These are phyloP conservation scores for Ciconia maguari DNA, from an alignment of 2,113 vertebrate species.

Conservation along the genomic window DNA sequence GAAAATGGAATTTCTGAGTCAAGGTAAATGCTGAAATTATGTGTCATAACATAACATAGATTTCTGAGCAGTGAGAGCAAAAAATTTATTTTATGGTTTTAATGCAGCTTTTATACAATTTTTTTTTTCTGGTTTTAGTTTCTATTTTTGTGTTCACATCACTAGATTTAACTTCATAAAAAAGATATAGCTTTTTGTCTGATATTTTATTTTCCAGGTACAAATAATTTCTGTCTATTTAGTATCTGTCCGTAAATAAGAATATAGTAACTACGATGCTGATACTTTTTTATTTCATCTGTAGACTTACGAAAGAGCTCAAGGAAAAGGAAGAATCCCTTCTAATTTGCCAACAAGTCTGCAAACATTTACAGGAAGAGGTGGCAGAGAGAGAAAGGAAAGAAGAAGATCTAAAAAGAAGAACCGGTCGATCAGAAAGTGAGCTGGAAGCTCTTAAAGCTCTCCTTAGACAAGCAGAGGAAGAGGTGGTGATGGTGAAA, in stretches of 20 bases:
- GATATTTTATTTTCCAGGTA: not conserved
- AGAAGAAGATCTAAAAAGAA: slow-evolving; percentile 77
- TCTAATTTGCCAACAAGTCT: slow-evolving; percentile 70
- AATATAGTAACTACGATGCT: not conserved
- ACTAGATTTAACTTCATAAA: not conserved
- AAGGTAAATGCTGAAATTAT: slow-evolving; percentile 71
- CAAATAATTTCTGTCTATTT: not conserved
- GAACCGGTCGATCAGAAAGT: slow-evolving; percentile 67
- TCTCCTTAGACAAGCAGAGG: slow-evolving; percentile 71
- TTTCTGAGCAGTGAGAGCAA: not conserved
- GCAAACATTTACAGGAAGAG: slow-evolving; percentile 78
- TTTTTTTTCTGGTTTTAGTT: not conserved
- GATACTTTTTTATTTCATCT: not conserved
- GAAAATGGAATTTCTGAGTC: slow-evolving; percentile 73
- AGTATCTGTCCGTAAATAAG: not conserved
- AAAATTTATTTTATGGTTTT: not conserved
- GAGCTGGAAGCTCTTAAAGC: slow-evolving; percentile 76
- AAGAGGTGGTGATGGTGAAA: slow-evolving; percentile 74
- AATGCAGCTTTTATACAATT: not conserved
- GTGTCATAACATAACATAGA: not conserved
- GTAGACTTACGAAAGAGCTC: slow-evolving; percentile 81
- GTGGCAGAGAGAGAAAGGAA: slow-evolving; percentile 75
- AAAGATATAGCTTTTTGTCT: not conserved
- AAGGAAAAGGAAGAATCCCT: slow-evolving; percentile 82
- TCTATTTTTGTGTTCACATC: not conserved